Evolutionary conservation across 30 jellyfish, hydroid and myxozoan species (phyloP).

Genomic region (Haliclystus octoradiatus): DNA sequence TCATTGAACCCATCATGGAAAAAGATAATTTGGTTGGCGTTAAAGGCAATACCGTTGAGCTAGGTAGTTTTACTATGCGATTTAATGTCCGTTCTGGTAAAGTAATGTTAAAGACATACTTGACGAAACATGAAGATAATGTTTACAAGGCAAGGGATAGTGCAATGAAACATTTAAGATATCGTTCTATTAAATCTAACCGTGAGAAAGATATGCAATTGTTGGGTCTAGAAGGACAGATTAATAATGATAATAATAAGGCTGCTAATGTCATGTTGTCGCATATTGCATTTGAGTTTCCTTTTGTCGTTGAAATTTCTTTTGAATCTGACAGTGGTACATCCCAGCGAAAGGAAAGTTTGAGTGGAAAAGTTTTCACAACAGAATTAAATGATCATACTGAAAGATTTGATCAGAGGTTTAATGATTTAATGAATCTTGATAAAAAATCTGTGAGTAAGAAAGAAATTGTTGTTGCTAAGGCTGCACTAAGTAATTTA

Average conservation of each 20-base stretch:
- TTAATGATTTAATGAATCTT: slow-evolving; percentile 41
- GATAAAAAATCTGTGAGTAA: slow-evolving; percentile 33
- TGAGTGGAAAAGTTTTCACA: slow-evolving; percentile 51
- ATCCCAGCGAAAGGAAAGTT: slow-evolving; percentile 14
- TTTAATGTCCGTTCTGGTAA: slow-evolving; percentile 27
- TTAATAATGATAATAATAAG: slow-evolving; percentile 19
- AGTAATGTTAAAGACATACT: slow-evolving; percentile 27
- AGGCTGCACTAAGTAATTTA: slow-evolving; percentile 89
- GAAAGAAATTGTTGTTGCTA: slow-evolving; percentile 60
- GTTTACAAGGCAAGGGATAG: slow-evolving; percentile 53
- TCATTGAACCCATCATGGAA: too few relatives aligned
- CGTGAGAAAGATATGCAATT: slow-evolving; percentile 29
- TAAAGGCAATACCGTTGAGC: slow-evolving; percentile 32
- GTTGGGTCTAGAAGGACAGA: slow-evolving; percentile 64
- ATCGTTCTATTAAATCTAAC: slow-evolving; percentile 30
- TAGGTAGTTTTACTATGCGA: slow-evolving; percentile 50
- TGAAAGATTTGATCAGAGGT: slow-evolving; percentile 34
- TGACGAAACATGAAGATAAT: slow-evolving; percentile 50
- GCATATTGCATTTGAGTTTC: slow-evolving; percentile 58
- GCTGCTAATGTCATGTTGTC: slow-evolving; percentile 50
- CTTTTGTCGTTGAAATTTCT: slow-evolving; percentile 62
- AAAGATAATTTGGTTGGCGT: too few relatives aligned
- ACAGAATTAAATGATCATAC: slow-evolving; percentile 9
- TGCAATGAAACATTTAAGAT: slow-evolving; percentile 37
- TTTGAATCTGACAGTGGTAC: slow-evolving; percentile 55